phyloP scores from a whole-genome alignment of 2,888 invertebrate species.

The Polyploca ridens region DNA sequence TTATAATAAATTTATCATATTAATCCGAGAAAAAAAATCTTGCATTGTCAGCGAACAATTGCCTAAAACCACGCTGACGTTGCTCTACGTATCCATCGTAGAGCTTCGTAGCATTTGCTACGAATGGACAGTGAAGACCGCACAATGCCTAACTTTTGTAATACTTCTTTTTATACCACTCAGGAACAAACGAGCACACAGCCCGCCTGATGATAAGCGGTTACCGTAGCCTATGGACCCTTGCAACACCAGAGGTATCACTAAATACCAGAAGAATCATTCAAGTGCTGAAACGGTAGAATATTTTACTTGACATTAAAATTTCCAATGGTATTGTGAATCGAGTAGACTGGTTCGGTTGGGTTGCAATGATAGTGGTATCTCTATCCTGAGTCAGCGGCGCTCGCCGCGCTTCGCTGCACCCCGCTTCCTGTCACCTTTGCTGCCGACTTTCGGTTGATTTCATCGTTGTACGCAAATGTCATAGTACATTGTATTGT shows the following conservation, averaged over 20 bases:
- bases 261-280: no score
- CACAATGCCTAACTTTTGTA: no score
- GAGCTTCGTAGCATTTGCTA: neutral
- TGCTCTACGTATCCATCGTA: neutral
- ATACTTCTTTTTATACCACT: no score
- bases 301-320: neutral
- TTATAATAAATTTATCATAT: no score
- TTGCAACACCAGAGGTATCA: no score
- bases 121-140: neutral
- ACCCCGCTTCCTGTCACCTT: slow-evolving; percentile 80
- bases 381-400: slow-evolving; percentile 71
- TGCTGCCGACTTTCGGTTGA: slow-evolving; percentile 77
- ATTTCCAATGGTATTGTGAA: slow-evolving; percentile 5
- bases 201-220: no score
- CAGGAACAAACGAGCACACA: no score
- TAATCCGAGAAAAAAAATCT: neutral
- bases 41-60: neutral
- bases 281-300: neutral
- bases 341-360: slow-evolving; percentile 31
- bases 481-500: slow-evolving; percentile 39
- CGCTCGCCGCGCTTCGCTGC: slow-evolving; percentile 71
- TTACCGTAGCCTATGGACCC: no score
- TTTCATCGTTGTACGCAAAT: slow-evolving; percentile 77
- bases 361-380: slow-evolving; percentile 52
- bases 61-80: neutral